Base-by-base conservation (phyloP, 2,113 vertebrate species). In the Clarias magur region DNA sequence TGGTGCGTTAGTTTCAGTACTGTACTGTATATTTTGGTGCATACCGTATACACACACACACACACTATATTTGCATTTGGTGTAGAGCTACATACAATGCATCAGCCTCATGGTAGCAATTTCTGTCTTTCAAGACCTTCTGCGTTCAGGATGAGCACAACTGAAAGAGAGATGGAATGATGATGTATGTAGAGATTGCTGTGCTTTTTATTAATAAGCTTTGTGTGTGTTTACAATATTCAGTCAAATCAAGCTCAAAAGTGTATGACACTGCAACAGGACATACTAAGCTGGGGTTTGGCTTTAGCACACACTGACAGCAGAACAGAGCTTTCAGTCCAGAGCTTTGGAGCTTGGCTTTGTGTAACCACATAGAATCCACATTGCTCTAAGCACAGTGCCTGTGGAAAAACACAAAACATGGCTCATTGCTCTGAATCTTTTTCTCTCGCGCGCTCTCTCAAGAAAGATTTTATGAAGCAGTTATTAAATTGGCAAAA, bases 311-410 rank as follows among this genome's bases (percentile, higher is more conserved):
- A 67, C 62, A 21, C n/a, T 42, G 53, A 85, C 54, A 48, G 34
- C 23, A 63, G 59, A 65, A 60, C 73, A 38, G 75, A 21, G 54
- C 17, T 86, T 79, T 79, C 21, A 80, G 48, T 86, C 57, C 75
- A 80, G 42, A 79, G 84, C 48, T 80, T 56, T n/a, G 25, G 59
- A 34, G 84, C 73, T 30, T 17, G 65, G 48, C 42, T 63, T 34
- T 85, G 68, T 76, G 57, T 62, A 79, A 53, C 59, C 65, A 73
- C 59, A 30, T 27, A 7, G 34, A 85, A 62, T 54, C 62, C 59
- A 54, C 42, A 48, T n/a, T 25, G 42, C 42, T 62, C 72, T 60
- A 76, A 78, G 16, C 72, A 53, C 83, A 85, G 57, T 23, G 25
- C 48, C 17, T 62, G 57, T 25, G 30, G 27, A 7, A 19, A 34